phyloP scores from a whole-genome alignment of 2,797 vertebrate genomes.

The Poeciliopsis gracilis region DNA sequence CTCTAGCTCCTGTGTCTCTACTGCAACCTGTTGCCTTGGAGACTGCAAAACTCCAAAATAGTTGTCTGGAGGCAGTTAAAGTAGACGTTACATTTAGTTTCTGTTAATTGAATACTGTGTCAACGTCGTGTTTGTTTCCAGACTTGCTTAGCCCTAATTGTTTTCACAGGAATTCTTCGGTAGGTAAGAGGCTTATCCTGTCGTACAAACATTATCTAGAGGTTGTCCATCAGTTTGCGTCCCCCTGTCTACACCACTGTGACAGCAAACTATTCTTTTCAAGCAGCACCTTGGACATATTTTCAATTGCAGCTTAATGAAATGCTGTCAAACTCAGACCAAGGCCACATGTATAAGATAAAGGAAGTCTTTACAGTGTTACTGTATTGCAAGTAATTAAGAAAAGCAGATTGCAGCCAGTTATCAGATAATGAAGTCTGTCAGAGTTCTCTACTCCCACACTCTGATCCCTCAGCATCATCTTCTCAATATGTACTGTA shows the following conservation, averaged over 20 bases:
- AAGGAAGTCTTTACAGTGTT: conserved; percentile 54
- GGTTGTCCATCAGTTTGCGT: conserved; percentile 14
- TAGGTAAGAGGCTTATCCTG: conserved; percentile 60
- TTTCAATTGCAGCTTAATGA: conserved; percentile 43
- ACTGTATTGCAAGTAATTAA: conserved; percentile 59
- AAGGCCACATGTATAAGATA: conserved; percentile 47
- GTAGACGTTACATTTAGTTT: conserved; percentile 44
- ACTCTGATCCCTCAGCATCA: conserved; percentile 11
- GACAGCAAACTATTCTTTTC: conserved; percentile 45
- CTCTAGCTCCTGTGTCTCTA: conserved; percentile 19
- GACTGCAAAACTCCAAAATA: conserved; percentile 55
- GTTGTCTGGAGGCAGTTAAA: conserved; percentile 26
- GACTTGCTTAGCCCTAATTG: conserved; percentile 47
- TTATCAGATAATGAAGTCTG: conserved; percentile 61
- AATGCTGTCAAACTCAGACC: conserved; percentile 42
- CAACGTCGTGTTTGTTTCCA: conserved; percentile 46
- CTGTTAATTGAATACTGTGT: conserved; percentile 59
- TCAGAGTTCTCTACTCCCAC: conserved; percentile 9
- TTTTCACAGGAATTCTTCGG: conserved; percentile 43
- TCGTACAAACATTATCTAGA: conserved; percentile 45
- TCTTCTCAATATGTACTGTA: conserved; percentile 2
- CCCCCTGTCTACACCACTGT: conserved; percentile 8
- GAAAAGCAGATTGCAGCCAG: conserved; percentile 58
- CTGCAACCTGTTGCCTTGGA: conserved; percentile 75
- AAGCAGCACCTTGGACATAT: conserved; percentile 30